Evolutionary conservation across 2,888 invertebrate species (phyloP).

Genomic region (Gandaritis pyraliata): DNA sequence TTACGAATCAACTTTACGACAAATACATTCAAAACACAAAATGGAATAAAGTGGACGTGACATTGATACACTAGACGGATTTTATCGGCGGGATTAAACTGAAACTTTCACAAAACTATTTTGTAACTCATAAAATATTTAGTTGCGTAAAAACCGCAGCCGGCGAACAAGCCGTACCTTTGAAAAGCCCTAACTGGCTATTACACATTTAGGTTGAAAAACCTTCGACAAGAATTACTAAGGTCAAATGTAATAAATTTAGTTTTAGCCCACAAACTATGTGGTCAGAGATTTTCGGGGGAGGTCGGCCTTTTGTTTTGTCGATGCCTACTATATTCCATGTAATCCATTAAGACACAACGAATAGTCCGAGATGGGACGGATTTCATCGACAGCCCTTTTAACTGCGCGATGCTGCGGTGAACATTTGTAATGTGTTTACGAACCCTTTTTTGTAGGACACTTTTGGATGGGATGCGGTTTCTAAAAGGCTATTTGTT

Average conservation of each 20-base stretch:
- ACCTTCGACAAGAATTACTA: conserved; percentile 80
- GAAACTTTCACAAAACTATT: conserved; percentile 70
- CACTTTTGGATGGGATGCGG: conserved; percentile 77
- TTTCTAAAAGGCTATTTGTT: conserved; percentile 82
- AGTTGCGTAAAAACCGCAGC: conserved; percentile 76
- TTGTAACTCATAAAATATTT: conserved; percentile 80
- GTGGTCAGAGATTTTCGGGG: conserved; percentile 78
- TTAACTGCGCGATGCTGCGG: conserved; percentile 70
- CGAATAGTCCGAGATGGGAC: conserved; percentile 72
- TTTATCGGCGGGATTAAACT: conserved; percentile 61
- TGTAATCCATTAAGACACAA: conserved; percentile 82
- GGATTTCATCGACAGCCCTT: conserved; percentile 79
- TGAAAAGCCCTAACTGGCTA: conserved; percentile 74
- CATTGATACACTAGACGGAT: conserved; percentile 48
- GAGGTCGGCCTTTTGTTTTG: conserved; percentile 77
- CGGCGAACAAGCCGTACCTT: conserved; percentile 67
- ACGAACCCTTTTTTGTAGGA: conserved; percentile 76
- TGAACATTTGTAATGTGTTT: conserved; percentile 80
- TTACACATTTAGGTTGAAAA: conserved; percentile 75
- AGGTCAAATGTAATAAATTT: conserved; percentile 84
- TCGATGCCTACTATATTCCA: conserved; percentile 79
- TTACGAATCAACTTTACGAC: conserved; percentile 7
- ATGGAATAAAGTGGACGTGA: conserved; percentile 40
- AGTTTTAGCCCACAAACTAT: conserved; percentile 80
- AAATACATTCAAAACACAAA: conserved; percentile 19